Evolutionary conservation across 2,113 vertebrate genomes (phyloP), one percentile per base, ranked within the genome.

Genomic region (Daphoenositta chrysoptera): DNA sequence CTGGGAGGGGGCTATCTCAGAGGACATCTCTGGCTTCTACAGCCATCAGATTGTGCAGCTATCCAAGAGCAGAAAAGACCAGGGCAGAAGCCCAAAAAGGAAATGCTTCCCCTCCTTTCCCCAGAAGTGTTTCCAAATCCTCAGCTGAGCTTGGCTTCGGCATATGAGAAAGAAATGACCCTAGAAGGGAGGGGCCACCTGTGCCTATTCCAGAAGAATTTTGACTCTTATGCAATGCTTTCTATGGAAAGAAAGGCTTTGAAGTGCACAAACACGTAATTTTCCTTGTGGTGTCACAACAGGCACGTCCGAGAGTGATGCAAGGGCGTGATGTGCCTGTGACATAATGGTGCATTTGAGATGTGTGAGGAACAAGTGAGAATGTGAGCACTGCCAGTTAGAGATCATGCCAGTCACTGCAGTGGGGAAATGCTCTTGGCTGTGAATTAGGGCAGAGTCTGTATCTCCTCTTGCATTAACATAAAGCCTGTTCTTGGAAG

Each of bases 291-390:
- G 31, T 87, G 83, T 56, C 86, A 28, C 48, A 87, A 37, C 17
- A 82, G 40, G 21, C 35, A 27, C 1, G 1, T 50, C 27, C 0
- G 0, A 89, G 68, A 75, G 72, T 0, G 1, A 72, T 15, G 44
- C 35, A 50, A 73, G 42, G 18, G 26, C 11, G 10, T 47, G 75
- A 69, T 45, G 28, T 77, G 37, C 18, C 58, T 73, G 68, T 50
- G 50, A 35, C 17, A 20, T 14, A 47, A 13, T 20, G 15, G 6
- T 57, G 8, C 15, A 1, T 50, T 61, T 90, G 79, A 65, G 75
- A 35, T 44, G n/a, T 1, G 20, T 37, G 20, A 83, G 76, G 40
- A 81, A 47, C 33, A 75, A 83, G 35, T 0, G 0, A 77, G 72
- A 77, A 31, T 17, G 15, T 2, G 20, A 66, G 27, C n/a, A n/a